phyloP scores from a whole-genome alignment of 2,113 vertebrate species.

The Megatriorchis doriae region DNA sequence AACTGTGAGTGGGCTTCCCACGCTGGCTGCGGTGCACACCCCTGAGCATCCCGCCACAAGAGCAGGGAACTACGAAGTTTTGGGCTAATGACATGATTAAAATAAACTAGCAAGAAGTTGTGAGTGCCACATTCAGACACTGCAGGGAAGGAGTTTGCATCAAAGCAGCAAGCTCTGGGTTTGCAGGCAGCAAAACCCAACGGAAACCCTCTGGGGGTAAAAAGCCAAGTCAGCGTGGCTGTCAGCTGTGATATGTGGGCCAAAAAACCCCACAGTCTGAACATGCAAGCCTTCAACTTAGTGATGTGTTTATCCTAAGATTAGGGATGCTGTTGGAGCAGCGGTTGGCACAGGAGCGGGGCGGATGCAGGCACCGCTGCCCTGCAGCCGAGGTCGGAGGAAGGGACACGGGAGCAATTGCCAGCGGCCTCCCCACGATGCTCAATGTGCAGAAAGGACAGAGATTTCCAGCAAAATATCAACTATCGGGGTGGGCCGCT shows the following conservation, averaged over 20 bases:
- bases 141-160: not conserved
- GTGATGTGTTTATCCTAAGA: not conserved
- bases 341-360: fast-evolving
- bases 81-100: not conserved
- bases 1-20: not conserved
- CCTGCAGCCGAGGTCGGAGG: fast-evolving
- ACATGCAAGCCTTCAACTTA: not conserved
- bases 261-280: not conserved
- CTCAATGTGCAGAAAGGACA: not conserved
- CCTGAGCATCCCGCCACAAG: not conserved
- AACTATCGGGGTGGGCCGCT: fast-evolving
- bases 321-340: not conserved
- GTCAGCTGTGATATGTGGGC: not conserved
- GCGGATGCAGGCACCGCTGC: not conserved
- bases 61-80: not conserved
- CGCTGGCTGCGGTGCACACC: fast-evolving
- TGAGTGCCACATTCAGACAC: fast-evolving
- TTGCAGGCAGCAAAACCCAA: not conserved
- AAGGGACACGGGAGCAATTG: not conserved
- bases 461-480: not conserved
- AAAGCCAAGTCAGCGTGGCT: not conserved
- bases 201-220: not conserved
- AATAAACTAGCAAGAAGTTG: not conserved
- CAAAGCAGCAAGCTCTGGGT: not conserved
- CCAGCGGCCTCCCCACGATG: fast-evolving